Base-by-base conservation (phyloP, 2,113 vertebrate species). In the Lanius collurio region DNA sequence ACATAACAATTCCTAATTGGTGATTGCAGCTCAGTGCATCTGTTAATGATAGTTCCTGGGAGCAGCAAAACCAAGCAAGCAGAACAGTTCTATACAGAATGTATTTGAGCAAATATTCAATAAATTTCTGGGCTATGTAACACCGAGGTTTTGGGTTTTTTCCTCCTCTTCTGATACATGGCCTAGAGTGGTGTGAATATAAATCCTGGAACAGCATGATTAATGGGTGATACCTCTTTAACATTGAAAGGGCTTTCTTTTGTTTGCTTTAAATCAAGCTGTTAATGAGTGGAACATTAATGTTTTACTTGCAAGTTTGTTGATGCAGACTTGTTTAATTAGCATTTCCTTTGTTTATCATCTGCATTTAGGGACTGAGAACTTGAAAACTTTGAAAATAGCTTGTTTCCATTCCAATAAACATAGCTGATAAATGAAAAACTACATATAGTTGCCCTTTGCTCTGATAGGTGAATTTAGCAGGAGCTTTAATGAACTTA, bases 91-190 rank as follows among this genome's bases (percentile, higher is more conserved):
- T 95, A 70, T 93, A 84, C 64, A 94, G 94, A 96, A 92, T 98
- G 96, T 98, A 96, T 96, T 94, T 94, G 93, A 97, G 81, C 79
- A 96, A 97, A 93, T 84, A 93, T 82, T 97, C 95, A 98, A 98
- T 98, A 98, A 98, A 98, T 97, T 96, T 97, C 94, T 97, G 96
- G 96, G 96, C 96, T 97, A 70, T 96, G 86, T 98, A 97, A 97
- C 76, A 88, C 41, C 23, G 50, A 75, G 42, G 17, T 96, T 97
- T 85, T n/a, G 41, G 28, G 47, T 91, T 89, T 86, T n/a, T 80
- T 60, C 42, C 16, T 69, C 9, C 37, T 96, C 8, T 96, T 86
- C 90, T 97, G 60, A 97, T 78, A 93, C 64, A 14, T 93, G 64
- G 94, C 92, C 87, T 87, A 71, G 75, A 94, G 53, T 73, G 74